These are phyloP conservation scores for Ceratina australensis DNA, from an alignment of 1,140 invertebrate species.

Conservation along the genomic window DNA sequence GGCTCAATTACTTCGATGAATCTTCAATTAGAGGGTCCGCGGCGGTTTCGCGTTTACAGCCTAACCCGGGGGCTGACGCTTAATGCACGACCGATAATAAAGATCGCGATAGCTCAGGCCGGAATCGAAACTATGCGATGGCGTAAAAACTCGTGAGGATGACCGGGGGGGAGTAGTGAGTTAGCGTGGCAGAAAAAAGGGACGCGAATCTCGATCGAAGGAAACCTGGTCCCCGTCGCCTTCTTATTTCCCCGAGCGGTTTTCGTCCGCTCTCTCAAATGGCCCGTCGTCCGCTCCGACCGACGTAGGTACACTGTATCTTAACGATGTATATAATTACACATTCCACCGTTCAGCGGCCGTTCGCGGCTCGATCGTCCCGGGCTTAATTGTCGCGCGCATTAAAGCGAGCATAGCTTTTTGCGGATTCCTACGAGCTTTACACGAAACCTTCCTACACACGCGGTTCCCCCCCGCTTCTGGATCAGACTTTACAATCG, in stretches of 20 bases:
- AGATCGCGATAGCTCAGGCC: conserved; percentile 49
- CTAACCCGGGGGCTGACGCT: conserved; percentile 23
- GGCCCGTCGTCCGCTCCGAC: too few species aligned
- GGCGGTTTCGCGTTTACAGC: conserved; percentile 60
- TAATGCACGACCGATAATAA: conserved; percentile 59
- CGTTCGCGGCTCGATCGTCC: conserved; percentile 13
- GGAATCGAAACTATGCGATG: conserved; percentile 29
- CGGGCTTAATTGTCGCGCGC: conserved; percentile 6
- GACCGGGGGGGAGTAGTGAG: conserved; percentile 8
- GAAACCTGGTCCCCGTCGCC: background rate
- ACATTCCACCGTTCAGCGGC: conserved; percentile 17
- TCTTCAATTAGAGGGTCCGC: conserved; percentile 64
- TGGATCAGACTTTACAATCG: background rate
- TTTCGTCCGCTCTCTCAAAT: background rate
- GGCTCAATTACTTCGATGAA: conserved; percentile 68
- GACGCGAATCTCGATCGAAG: conserved; percentile 11
- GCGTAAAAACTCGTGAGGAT: conserved; percentile 43
- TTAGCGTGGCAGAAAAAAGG: conserved; percentile 2
- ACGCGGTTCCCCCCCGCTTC: background rate
- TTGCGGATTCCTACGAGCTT: conserved; percentile 17
- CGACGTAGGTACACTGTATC: background rate
- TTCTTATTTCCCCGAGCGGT: background rate
- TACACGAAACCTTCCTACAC: background rate
- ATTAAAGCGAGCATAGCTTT: conserved; percentile 27
- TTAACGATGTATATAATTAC: conserved; percentile 46